Evolutionary conservation across 2,113 vertebrate genomes (phyloP).

Genomic region (Zosterops pallidus): DNA sequence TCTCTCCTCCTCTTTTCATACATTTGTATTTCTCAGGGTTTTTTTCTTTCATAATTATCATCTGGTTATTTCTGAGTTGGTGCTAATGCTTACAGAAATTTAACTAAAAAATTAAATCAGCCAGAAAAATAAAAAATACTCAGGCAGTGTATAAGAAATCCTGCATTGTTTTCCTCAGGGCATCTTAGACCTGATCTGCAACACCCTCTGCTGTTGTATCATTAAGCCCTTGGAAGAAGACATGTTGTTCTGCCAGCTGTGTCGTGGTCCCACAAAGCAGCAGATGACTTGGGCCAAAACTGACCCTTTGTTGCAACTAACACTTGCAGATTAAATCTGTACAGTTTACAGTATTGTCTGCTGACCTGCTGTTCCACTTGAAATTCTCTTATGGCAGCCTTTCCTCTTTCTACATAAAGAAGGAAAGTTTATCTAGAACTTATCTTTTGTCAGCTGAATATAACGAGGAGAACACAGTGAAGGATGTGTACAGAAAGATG

Average conservation of each 20-base stretch:
- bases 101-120: background rate
- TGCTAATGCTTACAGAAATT: background rate
- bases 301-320: background rate
- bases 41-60: background rate
- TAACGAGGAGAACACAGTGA: background rate
- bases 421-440: background rate
- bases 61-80: background rate
- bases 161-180: background rate
- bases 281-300: background rate
- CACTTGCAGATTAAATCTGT: background rate
- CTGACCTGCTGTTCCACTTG: background rate
- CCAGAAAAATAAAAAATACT: background rate
- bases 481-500: background rate
- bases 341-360: background rate
- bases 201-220: conserved; percentile 53
- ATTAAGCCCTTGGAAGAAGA: background rate
- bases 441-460: background rate
- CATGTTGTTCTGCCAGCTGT: background rate
- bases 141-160: background rate
- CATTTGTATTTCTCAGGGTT: rapidly evolving
- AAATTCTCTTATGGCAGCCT: background rate
- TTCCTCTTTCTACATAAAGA: background rate
- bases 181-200: conserved; percentile 20
- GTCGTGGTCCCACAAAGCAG: background rate
- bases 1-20: background rate